These are phyloP conservation scores for Pseudopodoces humilis DNA, from an alignment of 2,113 vertebrate genomes.

Conservation along the genomic window DNA sequence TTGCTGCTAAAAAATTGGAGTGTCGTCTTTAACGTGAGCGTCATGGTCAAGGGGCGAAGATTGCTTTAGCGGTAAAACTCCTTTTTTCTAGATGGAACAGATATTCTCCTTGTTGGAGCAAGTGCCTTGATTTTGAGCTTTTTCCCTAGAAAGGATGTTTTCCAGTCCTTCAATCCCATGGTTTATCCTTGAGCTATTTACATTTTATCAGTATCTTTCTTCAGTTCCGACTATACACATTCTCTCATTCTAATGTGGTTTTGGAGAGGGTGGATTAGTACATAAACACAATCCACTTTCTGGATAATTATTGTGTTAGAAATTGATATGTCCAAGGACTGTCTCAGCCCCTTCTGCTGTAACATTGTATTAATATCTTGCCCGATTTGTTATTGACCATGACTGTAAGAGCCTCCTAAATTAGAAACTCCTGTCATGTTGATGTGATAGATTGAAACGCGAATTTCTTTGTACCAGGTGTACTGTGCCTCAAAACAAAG, in stretches of 20 bases:
- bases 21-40: background rate
- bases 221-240: background rate
- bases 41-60: background rate
- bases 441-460: background rate
- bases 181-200: background rate
- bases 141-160: background rate
- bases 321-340: background rate
- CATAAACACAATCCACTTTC: background rate
- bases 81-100: background rate
- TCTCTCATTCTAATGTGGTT: background rate
- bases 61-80: background rate
- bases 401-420: background rate
- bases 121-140: background rate
- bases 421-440: background rate
- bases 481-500: background rate
- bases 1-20: background rate
- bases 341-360: background rate
- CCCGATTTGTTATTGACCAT: background rate
- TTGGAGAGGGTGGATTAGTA: background rate
- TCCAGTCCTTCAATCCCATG: background rate
- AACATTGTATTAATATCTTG: background rate
- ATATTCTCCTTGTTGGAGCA: background rate
- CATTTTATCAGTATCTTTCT: background rate
- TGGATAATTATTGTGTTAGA: background rate
- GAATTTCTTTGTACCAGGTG: background rate